Conservation (phyloP, 2,113 vertebrate species). For the Etheostoma spectabile region DNA sequence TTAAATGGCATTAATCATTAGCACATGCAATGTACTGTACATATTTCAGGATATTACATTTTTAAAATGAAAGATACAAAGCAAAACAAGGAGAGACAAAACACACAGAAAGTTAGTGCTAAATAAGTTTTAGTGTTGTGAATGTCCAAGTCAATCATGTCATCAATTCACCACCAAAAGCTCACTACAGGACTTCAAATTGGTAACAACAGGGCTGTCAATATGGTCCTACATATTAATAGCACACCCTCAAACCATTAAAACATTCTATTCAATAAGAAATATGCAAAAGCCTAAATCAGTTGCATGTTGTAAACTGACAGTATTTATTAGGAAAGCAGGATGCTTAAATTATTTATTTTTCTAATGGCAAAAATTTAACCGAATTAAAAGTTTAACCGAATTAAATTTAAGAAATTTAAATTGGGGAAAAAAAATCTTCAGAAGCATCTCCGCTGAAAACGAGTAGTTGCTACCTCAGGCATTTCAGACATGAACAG, state of each 20-base stretch:
- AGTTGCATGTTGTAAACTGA: background rate
- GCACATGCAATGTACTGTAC: background rate
- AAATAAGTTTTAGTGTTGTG: background rate
- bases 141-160: background rate
- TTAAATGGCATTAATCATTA: background rate
- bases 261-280: background rate
- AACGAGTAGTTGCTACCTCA: slow-evolving; percentile 25
- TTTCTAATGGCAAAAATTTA: slow-evolving; percentile 11
- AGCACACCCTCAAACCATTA: background rate
- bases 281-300: background rate
- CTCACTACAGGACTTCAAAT: slow-evolving; percentile 1
- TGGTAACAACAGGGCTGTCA: background rate
- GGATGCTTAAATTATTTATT: background rate
- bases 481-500: slow-evolving; percentile 47
- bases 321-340: background rate
- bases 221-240: background rate
- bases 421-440: slow-evolving; percentile 36
- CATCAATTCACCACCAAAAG: background rate
- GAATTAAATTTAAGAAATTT: background rate
- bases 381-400: background rate
- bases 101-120: background rate
- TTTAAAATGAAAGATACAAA: background rate
- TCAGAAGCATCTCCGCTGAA: slow-evolving; percentile 26
- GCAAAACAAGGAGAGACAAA: background rate
- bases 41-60: background rate